Evolutionary conservation across 2,113 vertebrate genomes (phyloP).

Genomic region (Cromileptes altivelis): DNA sequence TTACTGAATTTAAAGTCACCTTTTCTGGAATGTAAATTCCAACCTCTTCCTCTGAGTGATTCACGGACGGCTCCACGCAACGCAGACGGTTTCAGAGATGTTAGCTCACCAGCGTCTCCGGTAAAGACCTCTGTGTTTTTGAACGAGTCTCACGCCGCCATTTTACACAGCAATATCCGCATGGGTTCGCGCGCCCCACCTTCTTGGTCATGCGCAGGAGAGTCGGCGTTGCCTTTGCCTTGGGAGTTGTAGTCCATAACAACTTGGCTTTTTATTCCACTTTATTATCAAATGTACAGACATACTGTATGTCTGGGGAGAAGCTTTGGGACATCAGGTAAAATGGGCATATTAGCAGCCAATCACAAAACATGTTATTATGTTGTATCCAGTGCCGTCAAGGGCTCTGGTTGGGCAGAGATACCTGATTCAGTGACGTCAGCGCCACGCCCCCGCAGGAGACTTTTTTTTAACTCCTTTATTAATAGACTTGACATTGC

Average conservation of each 20-base stretch:
- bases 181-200: constrained; percentile 54
- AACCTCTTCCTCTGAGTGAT: background rate
- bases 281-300: too few relatives aligned
- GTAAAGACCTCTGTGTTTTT: constrained; percentile 22
- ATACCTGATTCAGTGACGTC: too few relatives aligned
- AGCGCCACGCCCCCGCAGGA: too few relatives aligned
- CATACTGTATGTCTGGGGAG: too few relatives aligned
- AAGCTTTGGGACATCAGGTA: too few relatives aligned
- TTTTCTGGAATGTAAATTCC: constrained; percentile 26
- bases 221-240: rapidly evolving
- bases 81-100: background rate
- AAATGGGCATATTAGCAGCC: too few relatives aligned
- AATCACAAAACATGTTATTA: too few relatives aligned
- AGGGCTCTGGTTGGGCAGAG: too few relatives aligned
- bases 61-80: background rate
- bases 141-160: constrained; percentile 81
- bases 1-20: constrained; percentile 38
- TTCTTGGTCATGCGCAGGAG: constrained; percentile 51
- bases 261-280: background rate
- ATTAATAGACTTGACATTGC: too few relatives aligned
- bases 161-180: constrained; percentile 83
- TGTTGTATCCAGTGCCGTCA: too few relatives aligned
- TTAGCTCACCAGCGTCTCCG: background rate
- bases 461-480: too few relatives aligned
- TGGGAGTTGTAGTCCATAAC: constrained; percentile 78